phyloP scores from a whole-genome alignment of 2,797 vertebrate species.

The Lagorchestes hirsutus region DNA sequence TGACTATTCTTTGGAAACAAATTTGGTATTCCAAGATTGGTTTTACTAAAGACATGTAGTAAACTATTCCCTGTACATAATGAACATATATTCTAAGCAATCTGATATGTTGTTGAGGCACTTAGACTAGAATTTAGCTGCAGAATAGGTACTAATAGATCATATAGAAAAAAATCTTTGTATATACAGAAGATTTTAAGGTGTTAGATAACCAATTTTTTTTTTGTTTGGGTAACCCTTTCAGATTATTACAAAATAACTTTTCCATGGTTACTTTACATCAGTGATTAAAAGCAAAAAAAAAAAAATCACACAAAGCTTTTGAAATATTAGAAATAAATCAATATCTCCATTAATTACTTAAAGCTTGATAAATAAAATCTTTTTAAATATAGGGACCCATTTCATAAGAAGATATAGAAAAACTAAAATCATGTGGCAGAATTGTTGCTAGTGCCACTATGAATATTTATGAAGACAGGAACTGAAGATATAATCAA shows the following conservation, averaged over 20 bases:
- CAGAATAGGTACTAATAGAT: constrained; percentile 44
- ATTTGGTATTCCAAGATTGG: constrained; percentile 20
- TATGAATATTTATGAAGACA: constrained; percentile 60
- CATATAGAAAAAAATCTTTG: background rate
- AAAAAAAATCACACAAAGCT: constrained; percentile 54
- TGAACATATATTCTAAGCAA: constrained; percentile 20
- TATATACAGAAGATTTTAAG: constrained; percentile 30
- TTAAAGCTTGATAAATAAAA: constrained; percentile 53
- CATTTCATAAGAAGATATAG: constrained; percentile 63
- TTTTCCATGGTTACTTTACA: constrained; percentile 35
- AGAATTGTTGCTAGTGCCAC: constrained; percentile 44
- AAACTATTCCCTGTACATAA: constrained; percentile 32
- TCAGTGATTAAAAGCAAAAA: constrained; percentile 59
- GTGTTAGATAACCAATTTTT: constrained; percentile 4
- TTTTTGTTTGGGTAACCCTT: constrained; percentile 54
- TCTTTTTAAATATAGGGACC: constrained; percentile 55
- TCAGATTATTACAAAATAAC: constrained; percentile 35
- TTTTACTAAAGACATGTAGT: constrained; percentile 43
- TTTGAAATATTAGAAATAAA: constrained; percentile 48
- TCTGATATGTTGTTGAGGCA: background rate
- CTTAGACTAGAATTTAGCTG: constrained; percentile 32
- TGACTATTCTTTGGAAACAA: constrained; percentile 23
- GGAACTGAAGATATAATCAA: constrained; percentile 27
- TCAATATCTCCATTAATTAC: constrained; percentile 66
- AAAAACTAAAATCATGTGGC: constrained; percentile 48